phyloP scores from a whole-genome alignment of 37 sponge, comb jelly and placozoan species.

The Geodia barretti region DNA sequence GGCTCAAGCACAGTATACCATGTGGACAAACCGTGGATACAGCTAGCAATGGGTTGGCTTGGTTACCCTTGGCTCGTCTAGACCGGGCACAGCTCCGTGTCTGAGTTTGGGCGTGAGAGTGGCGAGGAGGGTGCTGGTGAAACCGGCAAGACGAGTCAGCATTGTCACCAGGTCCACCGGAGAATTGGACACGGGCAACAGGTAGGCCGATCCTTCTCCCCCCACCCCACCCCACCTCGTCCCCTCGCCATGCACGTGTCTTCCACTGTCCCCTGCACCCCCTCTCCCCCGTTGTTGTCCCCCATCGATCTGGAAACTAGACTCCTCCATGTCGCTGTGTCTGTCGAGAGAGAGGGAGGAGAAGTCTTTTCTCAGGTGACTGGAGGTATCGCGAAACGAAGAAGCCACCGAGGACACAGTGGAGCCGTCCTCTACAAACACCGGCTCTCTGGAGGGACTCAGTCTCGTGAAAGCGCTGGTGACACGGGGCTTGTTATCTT shows the following conservation, averaged over 20 bases:
- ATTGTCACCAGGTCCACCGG: slow-evolving; percentile 71
- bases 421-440: not conserved
- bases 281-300: no score
- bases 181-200: slow-evolving; percentile 74
- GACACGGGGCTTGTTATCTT: not conserved
- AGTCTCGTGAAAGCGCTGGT: not conserved
- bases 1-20: no score
- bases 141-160: slow-evolving; percentile 53
- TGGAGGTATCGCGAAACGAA: not conserved
- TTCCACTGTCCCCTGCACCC: not conserved
- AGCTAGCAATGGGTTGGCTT: no score
- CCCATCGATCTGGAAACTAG: not conserved
- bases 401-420: not conserved
- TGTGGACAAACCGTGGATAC: not conserved
- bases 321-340: not conserved
- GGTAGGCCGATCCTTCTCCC: not conserved
- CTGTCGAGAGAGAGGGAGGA: not conserved
- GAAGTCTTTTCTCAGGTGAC: not conserved
- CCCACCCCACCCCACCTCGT: not conserved
- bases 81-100: not conserved
- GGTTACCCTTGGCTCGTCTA: not conserved
- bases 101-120: slow-evolving; percentile 50
- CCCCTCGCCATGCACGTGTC: not conserved
- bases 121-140: slow-evolving; percentile 34
- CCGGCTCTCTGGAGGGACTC: not conserved